These are phyloP conservation scores for Automeris io DNA, from an alignment of 2,888 invertebrate genomes.

Conservation along the genomic window DNA sequence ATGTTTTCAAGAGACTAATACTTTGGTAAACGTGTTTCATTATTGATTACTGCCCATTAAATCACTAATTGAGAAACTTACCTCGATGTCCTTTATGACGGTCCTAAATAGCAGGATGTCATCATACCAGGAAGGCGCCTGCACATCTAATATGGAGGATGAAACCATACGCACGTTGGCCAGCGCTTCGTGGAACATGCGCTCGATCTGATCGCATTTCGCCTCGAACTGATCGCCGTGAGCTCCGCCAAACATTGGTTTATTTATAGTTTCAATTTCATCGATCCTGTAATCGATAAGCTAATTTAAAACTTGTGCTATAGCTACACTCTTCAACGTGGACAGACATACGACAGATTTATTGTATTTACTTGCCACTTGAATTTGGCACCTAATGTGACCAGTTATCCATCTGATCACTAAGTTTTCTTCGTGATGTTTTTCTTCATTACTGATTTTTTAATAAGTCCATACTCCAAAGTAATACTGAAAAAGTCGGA, in stretches of 20 bases:
- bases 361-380: too few relatives aligned
- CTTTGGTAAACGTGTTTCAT: background rate
- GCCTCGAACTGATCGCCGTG: constrained; percentile 81
- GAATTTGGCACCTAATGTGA: too few relatives aligned
- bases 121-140: constrained; percentile 89
- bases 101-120: constrained; percentile 79
- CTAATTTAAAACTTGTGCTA: too few relatives aligned
- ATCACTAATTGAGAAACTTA: too few relatives aligned
- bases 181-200: constrained; percentile 82
- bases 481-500: too few relatives aligned
- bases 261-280: constrained; percentile 81
- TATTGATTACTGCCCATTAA: background rate
- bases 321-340: too few relatives aligned
- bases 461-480: too few relatives aligned
- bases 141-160: constrained; percentile 84
- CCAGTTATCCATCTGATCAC: too few relatives aligned
- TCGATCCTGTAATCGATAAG: constrained; percentile 80
- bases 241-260: constrained; percentile 87
- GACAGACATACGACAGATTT: too few relatives aligned
- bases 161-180: constrained; percentile 77
- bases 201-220: constrained; percentile 83
- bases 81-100: constrained; percentile 80
- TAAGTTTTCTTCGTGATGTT: too few relatives aligned
- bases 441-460: too few relatives aligned
- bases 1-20: background rate